A percentile compares a stretch with the other conserved stretches of the same genome.
Conservation (phyloP, 2,113 vertebrate genomes). For the Ahaetulla prasina region DNA sequence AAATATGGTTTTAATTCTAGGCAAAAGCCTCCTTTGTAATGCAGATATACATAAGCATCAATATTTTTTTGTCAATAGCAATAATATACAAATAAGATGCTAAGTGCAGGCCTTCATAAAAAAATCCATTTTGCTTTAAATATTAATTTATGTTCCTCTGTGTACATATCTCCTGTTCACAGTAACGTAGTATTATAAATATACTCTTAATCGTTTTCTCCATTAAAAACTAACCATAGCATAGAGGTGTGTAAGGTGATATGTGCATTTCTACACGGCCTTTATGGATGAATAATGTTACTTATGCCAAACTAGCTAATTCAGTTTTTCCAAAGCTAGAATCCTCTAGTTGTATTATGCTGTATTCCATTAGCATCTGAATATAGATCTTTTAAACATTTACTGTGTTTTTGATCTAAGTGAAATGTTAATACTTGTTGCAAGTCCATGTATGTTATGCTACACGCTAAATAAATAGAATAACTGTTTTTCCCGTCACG, state of each 20-base stretch:
- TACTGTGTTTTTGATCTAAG: neutral
- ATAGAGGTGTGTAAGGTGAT: neutral
- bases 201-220: neutral
- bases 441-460: neutral
- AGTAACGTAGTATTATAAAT: neutral
- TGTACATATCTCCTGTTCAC: neutral
- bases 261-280: neutral
- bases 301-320: neutral
- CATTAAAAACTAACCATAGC: neutral
- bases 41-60: slow-evolving; percentile 47
- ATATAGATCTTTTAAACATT: neutral
- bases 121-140: neutral
- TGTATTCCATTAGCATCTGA: neutral
- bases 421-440: neutral
- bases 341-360: neutral
- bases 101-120: neutral
- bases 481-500: neutral
- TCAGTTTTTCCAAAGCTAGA: neutral
- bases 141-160: slow-evolving; percentile 6
- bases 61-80: slow-evolving; percentile 33
- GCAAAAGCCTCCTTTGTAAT: slow-evolving; percentile 20
- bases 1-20: slow-evolving; percentile 40
- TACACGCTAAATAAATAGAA: neutral
- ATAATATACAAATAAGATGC: neutral
- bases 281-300: neutral